Base-by-base conservation (phyloP, 2,113 vertebrate species). In the Phoxinus phoxinus region DNA sequence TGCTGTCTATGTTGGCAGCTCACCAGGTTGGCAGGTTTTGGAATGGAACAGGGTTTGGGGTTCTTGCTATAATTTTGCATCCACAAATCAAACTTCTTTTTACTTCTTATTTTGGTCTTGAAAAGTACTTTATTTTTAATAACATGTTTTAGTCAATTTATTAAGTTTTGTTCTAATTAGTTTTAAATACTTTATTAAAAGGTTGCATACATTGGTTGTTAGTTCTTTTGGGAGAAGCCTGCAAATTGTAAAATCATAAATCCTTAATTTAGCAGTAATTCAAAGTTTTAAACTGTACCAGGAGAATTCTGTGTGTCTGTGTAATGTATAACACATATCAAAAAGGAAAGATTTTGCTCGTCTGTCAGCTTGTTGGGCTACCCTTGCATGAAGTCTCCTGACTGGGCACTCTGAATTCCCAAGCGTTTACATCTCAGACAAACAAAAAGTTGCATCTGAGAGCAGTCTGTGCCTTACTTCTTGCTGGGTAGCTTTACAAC, bases 311-410 rank as follows among this genome's bases (percentile, higher is more conserved):
- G 80, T 90, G 41, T 82, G 80, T 84, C 78, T 80, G 81, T 53
- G 82, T 86, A 46, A 86, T 86, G 91, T 92, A 91, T 92, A 94
- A 93, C 88, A 85, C 59, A 27, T 84, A n/a, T 90, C 92, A 89
- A 91, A 92, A 90, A 93, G 88, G 89, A 90, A 90, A 85, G 90
- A 91, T 93, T 91, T 93, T 90, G 89, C 87, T 91, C 86, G 90
- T 92, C 90, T 92, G 90, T 91, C 92, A 91, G 74, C 74, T 23
- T 77, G 74, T 56, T 10, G 15, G 48, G 17, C 2, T 53, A 30
- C 27, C 48, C 74, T 35, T 32, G 48, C 10, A 11, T 53, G 11
- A 77, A 27, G 74, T 77, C 27, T 77, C 48, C 74, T 56, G 74
- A 77, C 15, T 56, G 27, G 48, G 46, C 74, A 35, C 74, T 77